A percentile compares a stretch with the other conserved stretches of the same genome.
These are phyloP conservation scores for Proales similis DNA, from an alignment of 1,140 invertebrate genomes.

Conservation along the genomic window DNA sequence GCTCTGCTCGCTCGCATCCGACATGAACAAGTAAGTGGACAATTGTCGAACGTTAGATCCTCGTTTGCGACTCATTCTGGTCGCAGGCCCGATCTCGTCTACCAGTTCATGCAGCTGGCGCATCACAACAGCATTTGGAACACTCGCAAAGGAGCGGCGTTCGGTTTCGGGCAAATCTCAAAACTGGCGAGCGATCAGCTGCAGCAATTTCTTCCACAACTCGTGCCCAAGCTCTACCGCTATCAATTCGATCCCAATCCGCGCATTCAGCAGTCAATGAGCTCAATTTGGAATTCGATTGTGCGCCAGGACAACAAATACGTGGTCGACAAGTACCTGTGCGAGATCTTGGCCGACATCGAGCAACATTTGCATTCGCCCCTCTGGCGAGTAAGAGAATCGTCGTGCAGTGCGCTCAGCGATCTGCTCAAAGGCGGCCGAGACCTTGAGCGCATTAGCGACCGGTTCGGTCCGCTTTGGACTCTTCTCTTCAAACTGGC, in stretches of 20 bases:
- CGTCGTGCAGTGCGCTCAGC: conserved; percentile 56
- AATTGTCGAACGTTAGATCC: too few relatives aligned
- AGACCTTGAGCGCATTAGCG: conserved; percentile 13
- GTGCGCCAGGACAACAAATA: conserved; percentile 74
- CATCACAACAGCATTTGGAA: conserved; percentile 89
- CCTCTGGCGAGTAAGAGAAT: conserved; percentile 80
- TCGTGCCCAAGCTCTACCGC: conserved; percentile 78
- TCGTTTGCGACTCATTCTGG: too few relatives aligned
- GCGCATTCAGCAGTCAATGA: conserved; percentile 81
- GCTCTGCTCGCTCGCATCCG: conserved; percentile 80
- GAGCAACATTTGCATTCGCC: conserved; percentile 69
- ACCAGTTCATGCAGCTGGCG: conserved; percentile 87
- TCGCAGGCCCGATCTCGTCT: conserved; percentile 78
- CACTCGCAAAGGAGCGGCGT: conserved; percentile 58
- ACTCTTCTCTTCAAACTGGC: conserved; percentile 8
- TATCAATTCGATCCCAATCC: conserved; percentile 77
- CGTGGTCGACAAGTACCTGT: conserved; percentile 76
- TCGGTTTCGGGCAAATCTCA: conserved; percentile 42
- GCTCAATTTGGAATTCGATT: conserved; percentile 78
- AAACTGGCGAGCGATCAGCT: conserved; percentile 60
- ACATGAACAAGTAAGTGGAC: conserved; percentile 88
- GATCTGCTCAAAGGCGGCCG: conserved; percentile 35
- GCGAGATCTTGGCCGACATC: conserved; percentile 74
- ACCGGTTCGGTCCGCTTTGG: conserved; percentile 11
- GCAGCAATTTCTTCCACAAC: conserved; percentile 68